Percentiles rank a stretch among this genome's conserved stretches.
Evolutionary conservation across 92 coral and sea anemone species (phyloP).

Genomic region (Porites lobata): DNA sequence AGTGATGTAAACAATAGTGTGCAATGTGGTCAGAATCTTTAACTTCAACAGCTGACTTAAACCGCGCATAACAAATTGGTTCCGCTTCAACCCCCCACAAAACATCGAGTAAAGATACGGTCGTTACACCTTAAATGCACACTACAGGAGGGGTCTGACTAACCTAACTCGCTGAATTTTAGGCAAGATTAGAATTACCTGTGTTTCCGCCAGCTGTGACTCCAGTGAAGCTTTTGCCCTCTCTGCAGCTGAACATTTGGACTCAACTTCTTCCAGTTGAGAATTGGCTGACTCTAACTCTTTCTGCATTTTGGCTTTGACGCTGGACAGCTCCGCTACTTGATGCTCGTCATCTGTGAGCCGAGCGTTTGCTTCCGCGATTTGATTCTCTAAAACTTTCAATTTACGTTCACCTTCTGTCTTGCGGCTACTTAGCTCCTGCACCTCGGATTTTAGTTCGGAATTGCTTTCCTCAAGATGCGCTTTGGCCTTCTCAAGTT

Average conservation of each 20-base stretch:
- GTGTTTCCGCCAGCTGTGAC: slow-evolving; percentile 84
- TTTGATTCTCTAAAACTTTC: slow-evolving; percentile 87
- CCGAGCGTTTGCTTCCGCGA: slow-evolving; percentile 91
- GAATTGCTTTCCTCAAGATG: slow-evolving; percentile 77
- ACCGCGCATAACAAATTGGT: too few relatives aligned
- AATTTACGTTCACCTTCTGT: slow-evolving; percentile 92
- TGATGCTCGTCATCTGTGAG: slow-evolving; percentile 95
- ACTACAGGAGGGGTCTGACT: too few relatives aligned
- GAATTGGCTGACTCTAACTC: slow-evolving; percentile 78
- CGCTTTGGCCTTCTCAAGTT: slow-evolving; percentile 80
- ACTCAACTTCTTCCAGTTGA: slow-evolving; percentile 87
- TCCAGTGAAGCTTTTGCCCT: slow-evolving; percentile 71
- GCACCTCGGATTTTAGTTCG: slow-evolving; percentile 77
- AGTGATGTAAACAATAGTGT: too few relatives aligned
- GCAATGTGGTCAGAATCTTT: too few relatives aligned
- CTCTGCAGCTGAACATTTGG: slow-evolving; percentile 75
- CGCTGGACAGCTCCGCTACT: slow-evolving; percentile 82
- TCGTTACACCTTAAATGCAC: too few relatives aligned
- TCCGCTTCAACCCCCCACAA: too few relatives aligned
- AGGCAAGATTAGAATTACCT: slow-evolving; percentile 67
- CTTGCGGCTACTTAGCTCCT: slow-evolving; percentile 71
- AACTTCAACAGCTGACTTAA: too few relatives aligned
- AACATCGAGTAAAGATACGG: too few relatives aligned
- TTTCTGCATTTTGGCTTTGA: slow-evolving; percentile 76
- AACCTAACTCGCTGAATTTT: too few relatives aligned